phyloP scores from a whole-genome alignment of 1,140 invertebrate genomes.

The Camponotus floridanus region DNA sequence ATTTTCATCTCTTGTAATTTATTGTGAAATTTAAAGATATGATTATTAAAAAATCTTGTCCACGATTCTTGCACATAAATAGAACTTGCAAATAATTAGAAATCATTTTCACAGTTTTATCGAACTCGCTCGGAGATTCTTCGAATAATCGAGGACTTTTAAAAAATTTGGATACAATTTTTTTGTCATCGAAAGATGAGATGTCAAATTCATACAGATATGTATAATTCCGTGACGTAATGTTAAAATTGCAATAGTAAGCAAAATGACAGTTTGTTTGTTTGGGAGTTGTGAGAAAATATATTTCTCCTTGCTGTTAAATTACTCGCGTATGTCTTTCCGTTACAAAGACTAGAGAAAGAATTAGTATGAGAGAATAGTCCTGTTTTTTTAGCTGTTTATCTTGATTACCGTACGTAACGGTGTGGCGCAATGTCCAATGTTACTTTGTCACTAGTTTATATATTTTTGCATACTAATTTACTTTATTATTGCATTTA shows the following conservation, averaged over 20 bases:
- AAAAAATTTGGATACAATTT: not conserved
- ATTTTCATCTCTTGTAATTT: not conserved
- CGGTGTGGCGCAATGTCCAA: constrained; percentile 35
- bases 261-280: not conserved
- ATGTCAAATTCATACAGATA: not conserved
- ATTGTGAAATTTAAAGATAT: not conserved
- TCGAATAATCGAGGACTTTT: not conserved
- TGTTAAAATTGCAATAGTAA: not conserved
- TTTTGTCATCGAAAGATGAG: not conserved
- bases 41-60: not conserved
- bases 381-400: constrained; percentile 20
- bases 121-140: no score
- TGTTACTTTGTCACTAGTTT: constrained; percentile 12
- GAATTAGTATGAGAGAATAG: constrained; percentile 7
- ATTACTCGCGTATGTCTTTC: not conserved
- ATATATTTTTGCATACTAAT: not conserved
- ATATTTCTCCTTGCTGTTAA: not conserved
- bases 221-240: not conserved
- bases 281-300: constrained; percentile 3
- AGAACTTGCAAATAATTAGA: not conserved
- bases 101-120: not conserved
- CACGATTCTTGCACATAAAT: not conserved
- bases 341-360: not conserved
- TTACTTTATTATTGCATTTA: not conserved
- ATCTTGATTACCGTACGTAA: constrained; percentile 38